These are phyloP conservation scores for Ganaspis brasiliensis DNA, from an alignment of 2,888 invertebrate genomes.

Conservation along the genomic window DNA sequence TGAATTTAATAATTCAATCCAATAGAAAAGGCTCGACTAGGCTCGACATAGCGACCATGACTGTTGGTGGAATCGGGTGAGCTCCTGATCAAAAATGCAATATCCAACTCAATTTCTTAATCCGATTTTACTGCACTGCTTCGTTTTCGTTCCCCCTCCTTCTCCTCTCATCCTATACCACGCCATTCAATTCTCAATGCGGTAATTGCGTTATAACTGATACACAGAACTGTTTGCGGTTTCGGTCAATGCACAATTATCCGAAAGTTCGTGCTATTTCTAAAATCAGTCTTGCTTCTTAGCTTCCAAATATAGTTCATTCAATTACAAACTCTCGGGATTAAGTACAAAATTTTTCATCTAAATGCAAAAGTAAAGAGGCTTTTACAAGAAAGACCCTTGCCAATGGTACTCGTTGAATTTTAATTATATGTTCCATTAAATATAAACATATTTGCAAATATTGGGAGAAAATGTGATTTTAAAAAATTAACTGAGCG, in stretches of 20 bases:
- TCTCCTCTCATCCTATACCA: background rate
- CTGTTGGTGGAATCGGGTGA: slow-evolving; percentile 53
- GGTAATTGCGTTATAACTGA: slow-evolving; percentile 39
- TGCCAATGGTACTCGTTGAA: too few relatives aligned
- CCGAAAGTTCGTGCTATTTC: slow-evolving; percentile 14
- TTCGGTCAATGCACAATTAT: slow-evolving; percentile 27
- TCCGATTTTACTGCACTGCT: slow-evolving; percentile 73
- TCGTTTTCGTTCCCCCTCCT: slow-evolving; percentile 50
- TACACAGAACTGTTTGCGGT: slow-evolving; percentile 11
- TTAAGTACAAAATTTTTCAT: background rate
- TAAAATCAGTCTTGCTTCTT: background rate
- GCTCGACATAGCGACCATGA: slow-evolving; percentile 56
- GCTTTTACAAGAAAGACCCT: too few relatives aligned
- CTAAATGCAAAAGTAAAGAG: background rate
- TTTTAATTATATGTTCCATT: too few relatives aligned
- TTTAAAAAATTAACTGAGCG: too few relatives aligned
- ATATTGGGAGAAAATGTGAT: too few relatives aligned
- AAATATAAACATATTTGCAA: too few relatives aligned
- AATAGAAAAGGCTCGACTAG: slow-evolving; percentile 74
- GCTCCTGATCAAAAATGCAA: slow-evolving; percentile 79
- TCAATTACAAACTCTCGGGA: background rate
- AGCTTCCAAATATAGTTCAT: slow-evolving; percentile 6
- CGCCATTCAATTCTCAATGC: slow-evolving; percentile 5
- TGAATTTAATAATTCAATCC: slow-evolving; percentile 81
- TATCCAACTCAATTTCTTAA: slow-evolving; percentile 79